Conservation (phyloP, 2,888 invertebrate species). For the Xanthorhoe spadicearia region DNA sequence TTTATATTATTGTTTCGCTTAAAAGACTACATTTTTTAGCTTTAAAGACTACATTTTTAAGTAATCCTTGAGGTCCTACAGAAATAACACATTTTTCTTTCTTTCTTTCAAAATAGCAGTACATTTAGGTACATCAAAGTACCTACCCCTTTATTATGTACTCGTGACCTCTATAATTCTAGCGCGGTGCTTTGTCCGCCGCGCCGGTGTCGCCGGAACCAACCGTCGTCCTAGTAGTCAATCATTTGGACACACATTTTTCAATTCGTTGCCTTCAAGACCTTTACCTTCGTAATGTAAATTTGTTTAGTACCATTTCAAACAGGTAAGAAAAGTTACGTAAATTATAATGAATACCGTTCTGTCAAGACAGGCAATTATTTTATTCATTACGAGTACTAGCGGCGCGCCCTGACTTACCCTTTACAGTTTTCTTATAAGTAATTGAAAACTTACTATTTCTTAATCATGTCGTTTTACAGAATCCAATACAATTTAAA, state of each 20-base stretch:
- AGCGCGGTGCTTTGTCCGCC: neutral
- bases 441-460: too few species aligned
- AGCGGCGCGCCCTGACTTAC: too few species aligned
- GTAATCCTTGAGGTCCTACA: too few species aligned
- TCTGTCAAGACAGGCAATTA: too few species aligned
- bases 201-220: neutral
- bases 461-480: neutral
- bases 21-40: too few species aligned
- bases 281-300: neutral
- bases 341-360: too few species aligned
- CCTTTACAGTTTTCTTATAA: too few species aligned
- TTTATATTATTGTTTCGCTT: neutral
- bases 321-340: too few species aligned
- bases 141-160: neutral
- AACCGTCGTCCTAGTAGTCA: neutral
- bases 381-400: too few species aligned
- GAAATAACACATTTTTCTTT: too few species aligned
- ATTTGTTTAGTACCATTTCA: too few species aligned
- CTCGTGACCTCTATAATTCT: neutral
- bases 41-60: too few species aligned
- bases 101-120: neutral
- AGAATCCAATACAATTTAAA: neutral
- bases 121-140: neutral
- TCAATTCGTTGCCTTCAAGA: neutral
- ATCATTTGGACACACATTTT: neutral